Percentiles rank a stretch among this genome's conserved stretches.
These are phyloP conservation scores for Germaria angustata DNA, from an alignment of 2,888 invertebrate species.

Conservation along the genomic window DNA sequence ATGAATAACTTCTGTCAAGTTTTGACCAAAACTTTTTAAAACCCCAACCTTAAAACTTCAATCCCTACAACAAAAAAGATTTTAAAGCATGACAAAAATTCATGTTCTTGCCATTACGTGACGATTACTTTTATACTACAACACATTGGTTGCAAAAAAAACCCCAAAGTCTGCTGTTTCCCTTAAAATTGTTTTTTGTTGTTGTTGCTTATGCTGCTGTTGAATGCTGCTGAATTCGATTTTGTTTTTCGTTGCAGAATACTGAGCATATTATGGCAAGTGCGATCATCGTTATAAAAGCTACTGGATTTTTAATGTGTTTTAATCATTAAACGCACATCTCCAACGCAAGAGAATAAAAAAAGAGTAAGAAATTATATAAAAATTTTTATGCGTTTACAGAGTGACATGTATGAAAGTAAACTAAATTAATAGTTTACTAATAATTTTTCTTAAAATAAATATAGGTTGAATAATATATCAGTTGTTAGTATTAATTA, in stretches of 20 bases:
- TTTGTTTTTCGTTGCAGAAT: constrained; percentile 39
- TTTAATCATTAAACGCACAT: constrained; percentile 77
- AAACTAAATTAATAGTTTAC: too few species aligned
- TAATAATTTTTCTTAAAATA: too few species aligned
- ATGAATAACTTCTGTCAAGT: constrained; percentile 61
- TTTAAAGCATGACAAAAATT: constrained; percentile 67
- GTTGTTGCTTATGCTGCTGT: neutral
- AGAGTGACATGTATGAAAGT: neutral
- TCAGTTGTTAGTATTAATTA: too few species aligned
- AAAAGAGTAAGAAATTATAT: constrained; percentile 43
- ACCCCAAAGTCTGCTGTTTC: constrained; percentile 26
- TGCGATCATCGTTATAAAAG: constrained; percentile 72
- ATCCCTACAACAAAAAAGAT: constrained; percentile 35
- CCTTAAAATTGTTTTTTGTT: constrained; percentile 35
- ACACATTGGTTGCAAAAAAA: constrained; percentile 32
- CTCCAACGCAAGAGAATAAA: constrained; percentile 46
- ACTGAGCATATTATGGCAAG: constrained; percentile 58
- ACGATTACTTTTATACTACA: constrained; percentile 64
- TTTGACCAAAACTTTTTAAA: constrained; percentile 26
- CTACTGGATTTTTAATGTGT: constrained; percentile 80
- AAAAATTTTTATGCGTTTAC: constrained; percentile 18
- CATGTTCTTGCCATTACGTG: constrained; percentile 67
- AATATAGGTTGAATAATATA: too few species aligned
- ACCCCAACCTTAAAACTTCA: neutral
- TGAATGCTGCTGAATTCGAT: constrained; percentile 21